Evolutionary conservation across 1,140 invertebrate genomes (phyloP).

Genomic region (Periplaneta americana): DNA sequence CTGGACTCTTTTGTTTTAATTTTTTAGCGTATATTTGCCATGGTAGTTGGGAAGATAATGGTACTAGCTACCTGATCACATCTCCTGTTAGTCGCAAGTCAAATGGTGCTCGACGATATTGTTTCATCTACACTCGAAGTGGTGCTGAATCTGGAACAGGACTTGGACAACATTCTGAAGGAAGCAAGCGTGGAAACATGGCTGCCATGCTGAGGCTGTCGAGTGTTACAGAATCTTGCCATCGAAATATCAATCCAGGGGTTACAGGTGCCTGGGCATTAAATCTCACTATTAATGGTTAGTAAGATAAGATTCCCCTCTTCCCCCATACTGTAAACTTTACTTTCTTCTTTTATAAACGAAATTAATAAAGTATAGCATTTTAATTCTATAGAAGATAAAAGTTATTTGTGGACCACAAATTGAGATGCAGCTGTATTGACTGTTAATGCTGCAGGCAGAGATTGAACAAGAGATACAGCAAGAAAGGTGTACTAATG

Average conservation of each 20-base stretch:
- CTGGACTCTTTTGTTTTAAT: constrained; percentile 21
- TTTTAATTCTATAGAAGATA: too few species aligned
- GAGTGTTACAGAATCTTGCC: constrained; percentile 8
- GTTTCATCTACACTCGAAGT: constrained; percentile 33
- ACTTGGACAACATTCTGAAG: neutral
- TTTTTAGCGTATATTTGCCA: constrained; percentile 58
- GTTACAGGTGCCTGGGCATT: neutral
- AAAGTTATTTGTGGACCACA: too few species aligned
- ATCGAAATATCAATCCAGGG: constrained; percentile 6
- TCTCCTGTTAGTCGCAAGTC: constrained; percentile 40
- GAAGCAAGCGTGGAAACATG: neutral
- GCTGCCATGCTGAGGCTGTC: neutral
- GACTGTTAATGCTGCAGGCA: too few species aligned
- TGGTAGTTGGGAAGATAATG: constrained; percentile 60
- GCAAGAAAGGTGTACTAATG: too few species aligned
- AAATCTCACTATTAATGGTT: constrained; percentile 8
- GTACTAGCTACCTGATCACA: constrained; percentile 57
- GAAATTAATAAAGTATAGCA: too few species aligned
- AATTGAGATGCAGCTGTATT: too few species aligned
- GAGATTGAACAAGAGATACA: too few species aligned
- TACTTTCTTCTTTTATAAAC: too few species aligned
- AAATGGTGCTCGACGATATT: constrained; percentile 36
- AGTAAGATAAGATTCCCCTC: neutral
- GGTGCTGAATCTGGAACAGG: neutral
- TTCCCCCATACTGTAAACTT: too few species aligned